phyloP scores from a whole-genome alignment of 2,888 invertebrate genomes.

The Orthosia cruda region DNA sequence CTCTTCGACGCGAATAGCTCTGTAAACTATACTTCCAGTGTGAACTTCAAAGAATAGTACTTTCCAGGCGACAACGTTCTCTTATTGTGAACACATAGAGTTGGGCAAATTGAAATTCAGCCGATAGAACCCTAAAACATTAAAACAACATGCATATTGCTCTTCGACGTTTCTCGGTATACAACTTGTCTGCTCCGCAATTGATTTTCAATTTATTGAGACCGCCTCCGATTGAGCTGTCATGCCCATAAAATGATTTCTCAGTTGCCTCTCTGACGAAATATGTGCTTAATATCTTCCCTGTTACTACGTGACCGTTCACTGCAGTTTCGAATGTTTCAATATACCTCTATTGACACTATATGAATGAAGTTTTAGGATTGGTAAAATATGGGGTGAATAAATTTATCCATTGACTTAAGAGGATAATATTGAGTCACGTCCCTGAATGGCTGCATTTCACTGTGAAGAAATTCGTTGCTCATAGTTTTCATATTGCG shows the following conservation, averaged over 20 bases:
- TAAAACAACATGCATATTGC: conserved; percentile 2
- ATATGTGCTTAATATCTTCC: conserved; percentile 22
- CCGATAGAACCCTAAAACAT: background rate
- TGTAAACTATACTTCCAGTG: conserved; percentile 47
- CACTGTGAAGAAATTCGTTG: conserved; percentile 68
- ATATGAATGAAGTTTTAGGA: conserved; percentile 24
- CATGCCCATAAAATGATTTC: conserved; percentile 13
- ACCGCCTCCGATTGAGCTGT: conserved; percentile 30
- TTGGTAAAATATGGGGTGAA: conserved; percentile 55
- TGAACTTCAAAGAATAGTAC: conserved; percentile 28
- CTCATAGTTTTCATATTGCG: conserved; percentile 76
- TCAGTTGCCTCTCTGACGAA: conserved; percentile 7
- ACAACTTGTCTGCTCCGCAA: conserved; percentile 14
- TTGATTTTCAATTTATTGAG: conserved; percentile 30
- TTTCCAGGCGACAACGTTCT: conserved; percentile 16
- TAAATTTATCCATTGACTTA: conserved; percentile 64
- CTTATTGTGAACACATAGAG: conserved; percentile 23
- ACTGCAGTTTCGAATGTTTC: conserved; percentile 28
- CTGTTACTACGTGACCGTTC: background rate
- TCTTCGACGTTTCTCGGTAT: conserved; percentile 7
- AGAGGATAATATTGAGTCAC: conserved; percentile 66
- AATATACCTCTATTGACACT: conserved; percentile 19
- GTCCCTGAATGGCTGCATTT: conserved; percentile 66
- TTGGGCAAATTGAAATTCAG: conserved; percentile 1
- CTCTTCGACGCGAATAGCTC: conserved; percentile 58